Conservation (phyloP, 2,888 invertebrate genomes). For the Drosophila nigricruria region DNA sequence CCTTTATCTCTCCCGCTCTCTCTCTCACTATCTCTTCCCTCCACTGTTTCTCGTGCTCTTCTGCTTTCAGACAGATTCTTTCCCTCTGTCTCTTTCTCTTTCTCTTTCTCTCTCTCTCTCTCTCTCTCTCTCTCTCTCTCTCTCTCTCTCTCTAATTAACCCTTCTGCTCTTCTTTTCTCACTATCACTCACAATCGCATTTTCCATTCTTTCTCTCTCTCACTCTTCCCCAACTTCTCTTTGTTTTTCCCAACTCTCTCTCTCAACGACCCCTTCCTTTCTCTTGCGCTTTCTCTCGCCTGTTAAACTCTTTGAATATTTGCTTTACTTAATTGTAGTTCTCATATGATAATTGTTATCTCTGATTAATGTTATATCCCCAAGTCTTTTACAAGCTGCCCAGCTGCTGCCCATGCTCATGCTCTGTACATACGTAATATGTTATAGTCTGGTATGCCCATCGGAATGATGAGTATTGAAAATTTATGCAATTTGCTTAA, state of each 20-base stretch:
- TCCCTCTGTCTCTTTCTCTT: not conserved
- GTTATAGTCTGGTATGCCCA: slow-evolving; percentile 29
- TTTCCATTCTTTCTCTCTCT: no score
- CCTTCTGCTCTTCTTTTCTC: no score
- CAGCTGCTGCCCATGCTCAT: not conserved
- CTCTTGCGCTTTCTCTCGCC: no score
- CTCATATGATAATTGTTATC: not conserved
- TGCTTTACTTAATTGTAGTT: not conserved
- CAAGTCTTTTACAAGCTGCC: not conserved
- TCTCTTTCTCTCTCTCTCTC: not conserved
- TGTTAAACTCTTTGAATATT: no score
- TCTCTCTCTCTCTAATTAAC: no score
- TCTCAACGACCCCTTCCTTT: no score
- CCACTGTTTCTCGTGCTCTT: not conserved
- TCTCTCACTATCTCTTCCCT: not conserved
- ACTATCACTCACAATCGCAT: no score
- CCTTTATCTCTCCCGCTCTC: not conserved
- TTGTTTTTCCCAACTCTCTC: no score
- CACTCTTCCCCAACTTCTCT: no score
- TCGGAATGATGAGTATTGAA: not conserved
- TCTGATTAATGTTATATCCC: not conserved
- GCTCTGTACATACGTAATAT: no score
- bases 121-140: not conserved
- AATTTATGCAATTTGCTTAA: slow-evolving; percentile 27
- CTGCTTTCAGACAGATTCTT: fast-evolving